phyloP scores from a whole-genome alignment of 2,888 invertebrate species.

The Odontocerum albicorne region DNA sequence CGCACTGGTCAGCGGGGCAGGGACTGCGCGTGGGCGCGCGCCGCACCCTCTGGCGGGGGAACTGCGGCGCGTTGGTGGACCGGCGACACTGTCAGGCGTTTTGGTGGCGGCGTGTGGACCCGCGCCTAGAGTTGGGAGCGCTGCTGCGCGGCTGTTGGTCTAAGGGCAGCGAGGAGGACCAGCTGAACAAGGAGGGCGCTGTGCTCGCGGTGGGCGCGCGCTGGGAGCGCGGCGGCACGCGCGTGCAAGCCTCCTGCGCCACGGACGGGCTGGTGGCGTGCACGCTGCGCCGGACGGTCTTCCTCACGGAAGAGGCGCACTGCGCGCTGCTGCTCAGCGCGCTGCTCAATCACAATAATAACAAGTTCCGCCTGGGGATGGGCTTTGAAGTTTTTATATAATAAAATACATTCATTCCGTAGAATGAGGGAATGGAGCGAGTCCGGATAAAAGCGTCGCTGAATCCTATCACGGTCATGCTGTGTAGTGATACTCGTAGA shows the following conservation, averaged over 20 bases:
- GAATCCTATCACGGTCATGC: too few relatives aligned
- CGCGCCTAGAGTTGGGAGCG: constrained; percentile 37
- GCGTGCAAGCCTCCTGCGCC: constrained; percentile 47
- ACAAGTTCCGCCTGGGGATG: constrained; percentile 51
- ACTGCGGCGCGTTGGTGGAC: constrained; percentile 5
- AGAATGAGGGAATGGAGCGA: too few relatives aligned
- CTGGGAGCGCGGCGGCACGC: constrained; percentile 10
- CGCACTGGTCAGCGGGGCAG: constrained; percentile 2
- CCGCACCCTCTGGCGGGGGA: background rate
- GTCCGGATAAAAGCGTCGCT: too few relatives aligned
- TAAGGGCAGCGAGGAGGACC: constrained; percentile 44
- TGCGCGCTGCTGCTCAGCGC: constrained; percentile 52
- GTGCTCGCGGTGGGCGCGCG: constrained; percentile 46
- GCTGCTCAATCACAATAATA: constrained; percentile 54
- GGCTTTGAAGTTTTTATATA: constrained; percentile 17
- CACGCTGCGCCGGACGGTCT: constrained; percentile 49
- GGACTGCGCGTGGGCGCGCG: background rate
- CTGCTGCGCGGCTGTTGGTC: background rate
- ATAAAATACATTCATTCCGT: too few relatives aligned
- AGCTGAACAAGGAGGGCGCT: constrained; percentile 51
- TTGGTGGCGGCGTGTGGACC: constrained; percentile 38
- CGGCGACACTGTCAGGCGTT: constrained; percentile 45
- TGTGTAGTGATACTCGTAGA: too few relatives aligned
- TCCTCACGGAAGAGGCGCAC: constrained; percentile 45
- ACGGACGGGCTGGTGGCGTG: constrained; percentile 54